Conservation (phyloP, 35 echinoderm and acorn worm species). For the Anneissia japonica region DNA sequence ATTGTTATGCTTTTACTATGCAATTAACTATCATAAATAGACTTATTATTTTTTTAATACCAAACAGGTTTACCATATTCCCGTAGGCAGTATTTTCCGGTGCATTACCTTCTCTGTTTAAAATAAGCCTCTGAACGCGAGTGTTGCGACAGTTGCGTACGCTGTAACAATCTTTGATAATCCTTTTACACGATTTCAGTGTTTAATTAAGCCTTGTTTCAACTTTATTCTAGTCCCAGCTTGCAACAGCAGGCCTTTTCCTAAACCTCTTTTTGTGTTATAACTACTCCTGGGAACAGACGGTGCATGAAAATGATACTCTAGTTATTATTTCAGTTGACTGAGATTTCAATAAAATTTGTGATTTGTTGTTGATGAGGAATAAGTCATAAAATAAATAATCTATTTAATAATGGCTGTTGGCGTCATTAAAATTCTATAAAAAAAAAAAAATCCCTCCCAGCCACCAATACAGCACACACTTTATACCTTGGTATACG, state of each 20-base stretch:
- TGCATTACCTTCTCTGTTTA: not conserved
- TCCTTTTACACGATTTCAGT: not conserved
- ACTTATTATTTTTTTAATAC: not conserved
- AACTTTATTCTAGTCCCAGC: not conserved
- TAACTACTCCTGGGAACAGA: not conserved
- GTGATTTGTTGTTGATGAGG: too few species aligned
- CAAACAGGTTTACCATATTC: not conserved
- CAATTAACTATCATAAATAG: too few species aligned
- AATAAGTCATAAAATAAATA: too few species aligned
- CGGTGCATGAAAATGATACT: not conserved
- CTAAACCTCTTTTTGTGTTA: not conserved
- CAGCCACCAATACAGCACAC: too few species aligned
- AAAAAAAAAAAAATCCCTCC: too few species aligned
- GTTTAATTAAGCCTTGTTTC: not conserved
- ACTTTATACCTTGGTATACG: too few species aligned
- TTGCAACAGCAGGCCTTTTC: not conserved
- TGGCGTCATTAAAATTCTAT: too few species aligned
- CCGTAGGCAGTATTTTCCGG: not conserved
- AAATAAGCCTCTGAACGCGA: not conserved
- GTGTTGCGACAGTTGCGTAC: not conserved
- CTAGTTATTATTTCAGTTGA: not conserved
- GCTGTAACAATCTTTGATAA: not conserved
- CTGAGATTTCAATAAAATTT: not conserved
- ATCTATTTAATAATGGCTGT: too few species aligned
- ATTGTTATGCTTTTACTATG: too few species aligned